These are phyloP conservation scores for Cassiopea andromeda DNA, from an alignment of 30 jellyfish, hydroid and myxozoan species.

Conservation along the genomic window DNA sequence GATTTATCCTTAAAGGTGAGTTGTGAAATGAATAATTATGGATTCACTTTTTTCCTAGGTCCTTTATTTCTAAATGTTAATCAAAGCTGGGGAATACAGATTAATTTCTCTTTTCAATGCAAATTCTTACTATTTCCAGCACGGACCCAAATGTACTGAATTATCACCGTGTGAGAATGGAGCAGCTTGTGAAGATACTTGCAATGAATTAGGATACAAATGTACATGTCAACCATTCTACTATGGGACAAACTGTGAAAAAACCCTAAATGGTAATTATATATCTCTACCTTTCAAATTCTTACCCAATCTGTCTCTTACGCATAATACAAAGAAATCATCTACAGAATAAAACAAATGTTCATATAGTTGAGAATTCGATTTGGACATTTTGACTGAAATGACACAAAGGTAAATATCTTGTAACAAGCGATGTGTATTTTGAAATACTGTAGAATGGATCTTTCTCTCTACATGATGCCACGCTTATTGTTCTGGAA, in stretches of 20 bases:
- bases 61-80: too few relatives aligned
- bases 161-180: slow-evolving; percentile 56
- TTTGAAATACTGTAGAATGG: too few relatives aligned
- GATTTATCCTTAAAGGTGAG: slow-evolving; percentile 28
- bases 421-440: too few relatives aligned
- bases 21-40: neutral
- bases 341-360: too few relatives aligned
- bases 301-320: neutral
- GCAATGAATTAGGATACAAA: slow-evolving; percentile 21
- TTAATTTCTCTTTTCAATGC: neutral
- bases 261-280: slow-evolving; percentile 25
- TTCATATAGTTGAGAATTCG: too few relatives aligned
- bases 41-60: too few relatives aligned
- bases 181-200: slow-evolving; percentile 50
- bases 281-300: neutral
- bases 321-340: neutral
- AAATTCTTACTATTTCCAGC: neutral
- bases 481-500: too few relatives aligned
- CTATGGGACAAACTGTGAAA: slow-evolving; percentile 55
- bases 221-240: slow-evolving; percentile 51
- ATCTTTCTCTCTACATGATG: too few relatives aligned
- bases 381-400: too few relatives aligned
- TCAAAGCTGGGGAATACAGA: too few relatives aligned
- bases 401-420: too few relatives aligned
- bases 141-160: slow-evolving; percentile 21